Conservation (phyloP, 2,888 invertebrate species). For the Poecilus cupreus region DNA sequence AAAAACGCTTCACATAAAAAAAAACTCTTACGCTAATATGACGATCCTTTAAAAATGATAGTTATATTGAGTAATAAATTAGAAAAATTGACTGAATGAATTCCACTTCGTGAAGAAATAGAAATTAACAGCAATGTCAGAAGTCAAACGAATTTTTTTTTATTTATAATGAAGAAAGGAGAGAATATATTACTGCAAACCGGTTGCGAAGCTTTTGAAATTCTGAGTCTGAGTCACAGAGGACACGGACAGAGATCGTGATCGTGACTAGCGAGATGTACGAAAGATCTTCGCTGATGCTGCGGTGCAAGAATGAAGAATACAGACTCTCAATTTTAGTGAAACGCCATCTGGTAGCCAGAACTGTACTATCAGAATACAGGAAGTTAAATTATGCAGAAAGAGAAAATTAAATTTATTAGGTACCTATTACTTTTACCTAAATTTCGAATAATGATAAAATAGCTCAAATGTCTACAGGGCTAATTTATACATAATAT, state of each 20-base stretch:
- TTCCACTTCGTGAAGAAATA: background rate
- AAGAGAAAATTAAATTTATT: background rate
- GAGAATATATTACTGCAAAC: conserved; percentile 18
- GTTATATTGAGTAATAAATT: background rate
- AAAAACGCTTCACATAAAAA: background rate
- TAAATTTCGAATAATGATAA: background rate
- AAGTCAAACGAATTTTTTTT: conserved; percentile 11
- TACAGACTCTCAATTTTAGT: background rate
- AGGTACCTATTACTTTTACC: background rate
- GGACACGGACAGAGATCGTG: conserved; percentile 7
- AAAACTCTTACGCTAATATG: too few relatives aligned
- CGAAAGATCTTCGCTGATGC: background rate
- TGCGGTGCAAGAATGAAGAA: background rate
- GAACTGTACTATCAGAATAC: background rate
- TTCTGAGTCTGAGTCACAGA: background rate
- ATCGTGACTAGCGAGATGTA: conserved; percentile 5
- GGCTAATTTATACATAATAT: too few relatives aligned
- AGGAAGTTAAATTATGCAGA: background rate
- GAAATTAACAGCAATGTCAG: conserved; percentile 22
- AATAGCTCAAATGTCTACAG: too few relatives aligned
- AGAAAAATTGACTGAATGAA: background rate
- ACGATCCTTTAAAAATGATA: background rate
- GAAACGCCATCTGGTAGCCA: background rate
- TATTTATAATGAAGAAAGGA: conserved; percentile 15
- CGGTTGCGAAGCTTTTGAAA: conserved; percentile 32